phyloP scores from a whole-genome alignment of 2,888 invertebrate species.

The Agonum fuliginosum region DNA sequence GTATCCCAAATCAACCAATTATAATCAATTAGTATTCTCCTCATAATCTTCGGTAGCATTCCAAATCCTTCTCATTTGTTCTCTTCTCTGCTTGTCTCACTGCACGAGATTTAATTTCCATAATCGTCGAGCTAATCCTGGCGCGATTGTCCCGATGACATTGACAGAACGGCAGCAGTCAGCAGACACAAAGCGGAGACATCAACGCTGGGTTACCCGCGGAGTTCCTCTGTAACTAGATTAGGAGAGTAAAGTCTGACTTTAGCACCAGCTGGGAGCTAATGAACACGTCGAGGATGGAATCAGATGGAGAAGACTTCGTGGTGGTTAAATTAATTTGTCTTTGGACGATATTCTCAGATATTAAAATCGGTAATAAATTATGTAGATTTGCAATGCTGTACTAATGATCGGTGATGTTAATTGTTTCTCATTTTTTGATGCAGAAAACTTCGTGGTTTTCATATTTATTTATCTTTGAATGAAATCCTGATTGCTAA shows the following conservation, averaged over 20 bases:
- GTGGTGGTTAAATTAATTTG: too few species aligned
- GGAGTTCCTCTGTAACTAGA: slow-evolving; percentile 21
- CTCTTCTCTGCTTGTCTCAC: slow-evolving; percentile 2
- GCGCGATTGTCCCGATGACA: slow-evolving; percentile 1
- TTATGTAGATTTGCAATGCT: too few species aligned
- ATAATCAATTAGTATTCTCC: background rate
- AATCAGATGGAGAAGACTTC: too few species aligned
- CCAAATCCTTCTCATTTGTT: background rate
- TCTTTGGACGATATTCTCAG: too few species aligned
- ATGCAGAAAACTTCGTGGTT: too few species aligned
- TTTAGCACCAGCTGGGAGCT: slow-evolving; percentile 21
- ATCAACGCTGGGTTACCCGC: slow-evolving; percentile 11
- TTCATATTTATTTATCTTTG: too few species aligned
- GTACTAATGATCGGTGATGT: too few species aligned
- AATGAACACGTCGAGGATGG: slow-evolving; percentile 12
- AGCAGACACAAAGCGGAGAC: slow-evolving; percentile 21
- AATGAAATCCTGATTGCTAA: too few species aligned
- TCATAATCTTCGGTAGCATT: background rate
- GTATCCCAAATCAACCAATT: too few species aligned
- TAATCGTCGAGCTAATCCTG: slow-evolving; percentile 9
- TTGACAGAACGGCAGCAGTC: slow-evolving; percentile 17
- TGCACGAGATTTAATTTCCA: slow-evolving; percentile 37
- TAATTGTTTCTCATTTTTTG: too few species aligned
- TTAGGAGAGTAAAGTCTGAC: slow-evolving; percentile 29
- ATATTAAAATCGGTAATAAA: too few species aligned